These are phyloP conservation scores for Pedetes capensis DNA, from an alignment of 2,113 vertebrate species.

Conservation along the genomic window DNA sequence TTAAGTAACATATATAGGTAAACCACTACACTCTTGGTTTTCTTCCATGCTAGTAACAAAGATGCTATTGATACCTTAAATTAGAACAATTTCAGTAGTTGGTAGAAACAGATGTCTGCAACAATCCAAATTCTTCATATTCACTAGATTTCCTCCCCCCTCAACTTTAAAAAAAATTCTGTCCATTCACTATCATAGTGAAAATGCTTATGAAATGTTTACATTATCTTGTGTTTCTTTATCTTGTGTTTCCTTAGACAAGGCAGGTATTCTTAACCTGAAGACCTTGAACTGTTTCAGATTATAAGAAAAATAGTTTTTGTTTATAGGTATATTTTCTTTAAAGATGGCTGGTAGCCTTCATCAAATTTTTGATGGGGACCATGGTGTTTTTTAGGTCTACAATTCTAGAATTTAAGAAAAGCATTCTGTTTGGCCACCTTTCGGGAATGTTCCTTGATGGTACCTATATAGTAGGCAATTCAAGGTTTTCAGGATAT, in stretches of 20 bases:
- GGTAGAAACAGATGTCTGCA: background rate
- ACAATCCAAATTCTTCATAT: background rate
- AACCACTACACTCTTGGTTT: too few relatives aligned
- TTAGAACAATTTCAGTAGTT: background rate
- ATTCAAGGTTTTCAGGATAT: slow-evolving; percentile 7
- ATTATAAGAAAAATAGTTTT: background rate
- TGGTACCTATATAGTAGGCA: background rate
- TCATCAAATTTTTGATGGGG: background rate
- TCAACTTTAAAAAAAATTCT: background rate
- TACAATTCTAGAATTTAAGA: slow-evolving; percentile 3
- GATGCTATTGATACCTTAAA: background rate
- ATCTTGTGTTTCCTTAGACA: background rate
- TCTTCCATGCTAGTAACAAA: background rate
- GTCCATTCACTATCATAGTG: background rate
- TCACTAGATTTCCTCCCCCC: background rate
- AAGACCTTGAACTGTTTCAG: background rate
- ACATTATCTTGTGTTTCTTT: too few relatives aligned
- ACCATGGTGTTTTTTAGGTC: background rate
- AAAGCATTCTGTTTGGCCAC: background rate
- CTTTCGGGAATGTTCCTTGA: background rate
- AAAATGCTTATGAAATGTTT: background rate
- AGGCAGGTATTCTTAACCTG: background rate
- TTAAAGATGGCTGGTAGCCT: background rate
- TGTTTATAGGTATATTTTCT: background rate
- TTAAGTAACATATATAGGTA: too few relatives aligned